Evolutionary conservation across 2,113 vertebrate genomes (phyloP).

Genomic region (Alectura lathami): DNA sequence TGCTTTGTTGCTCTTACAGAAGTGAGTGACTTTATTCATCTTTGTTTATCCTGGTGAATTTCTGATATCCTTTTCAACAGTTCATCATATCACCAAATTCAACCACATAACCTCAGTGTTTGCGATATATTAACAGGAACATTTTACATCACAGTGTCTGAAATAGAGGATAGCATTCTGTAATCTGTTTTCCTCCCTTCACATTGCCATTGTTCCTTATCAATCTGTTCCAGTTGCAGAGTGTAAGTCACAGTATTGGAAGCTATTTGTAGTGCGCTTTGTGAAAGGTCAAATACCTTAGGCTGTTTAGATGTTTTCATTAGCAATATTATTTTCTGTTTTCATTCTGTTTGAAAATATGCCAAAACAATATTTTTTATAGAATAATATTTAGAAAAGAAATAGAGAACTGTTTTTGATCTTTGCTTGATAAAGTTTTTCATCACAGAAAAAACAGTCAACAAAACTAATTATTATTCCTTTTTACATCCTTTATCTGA

Average conservation of each 20-base stretch:
- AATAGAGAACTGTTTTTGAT: not conserved
- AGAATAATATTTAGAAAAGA: not conserved
- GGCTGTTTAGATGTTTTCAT: slow-evolving; percentile 41
- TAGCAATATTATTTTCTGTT: slow-evolving; percentile 21
- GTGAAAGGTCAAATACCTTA: slow-evolving; percentile 48
- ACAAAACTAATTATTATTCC: not conserved
- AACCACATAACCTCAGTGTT: not conserved
- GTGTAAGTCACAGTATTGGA: slow-evolving; percentile 9
- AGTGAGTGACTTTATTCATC: not conserved
- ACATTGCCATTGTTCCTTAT: slow-evolving; percentile 37
- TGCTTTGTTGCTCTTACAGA: not conserved
- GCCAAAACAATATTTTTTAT: not conserved
- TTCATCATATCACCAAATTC: not conserved
- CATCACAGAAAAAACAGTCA: not conserved
- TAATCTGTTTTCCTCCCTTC: slow-evolving; percentile 5
- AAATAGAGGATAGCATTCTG: not conserved
- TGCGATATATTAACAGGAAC: not conserved
- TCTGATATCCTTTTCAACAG: not conserved
- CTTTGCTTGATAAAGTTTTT: not conserved
- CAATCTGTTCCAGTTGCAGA: slow-evolving; percentile 50
- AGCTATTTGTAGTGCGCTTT: slow-evolving; percentile 52
- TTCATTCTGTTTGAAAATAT: not conserved
- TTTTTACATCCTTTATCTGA: not conserved
- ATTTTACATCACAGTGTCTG: not conserved
- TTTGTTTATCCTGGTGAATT: not conserved